Evolutionary conservation across 2,888 invertebrate genomes (phyloP), one percentile per base, ranked within the genome.

Genomic region (Ptychoptera contaminata): DNA sequence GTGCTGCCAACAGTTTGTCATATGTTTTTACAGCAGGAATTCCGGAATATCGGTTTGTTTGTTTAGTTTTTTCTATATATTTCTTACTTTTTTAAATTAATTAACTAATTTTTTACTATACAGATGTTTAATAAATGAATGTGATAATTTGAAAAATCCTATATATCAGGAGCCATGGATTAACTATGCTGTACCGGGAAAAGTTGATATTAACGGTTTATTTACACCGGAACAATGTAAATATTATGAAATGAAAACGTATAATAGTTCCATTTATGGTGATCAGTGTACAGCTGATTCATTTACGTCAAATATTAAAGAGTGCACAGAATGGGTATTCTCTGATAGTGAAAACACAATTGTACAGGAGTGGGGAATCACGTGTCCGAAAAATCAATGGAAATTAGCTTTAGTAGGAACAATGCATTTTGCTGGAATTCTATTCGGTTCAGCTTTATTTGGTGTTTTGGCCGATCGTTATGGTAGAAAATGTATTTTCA

Each of bases 381-480:
- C 73, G 2, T 78, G 78, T 53, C 56, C 65, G 30, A 73, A 74
- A 50, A 74, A 76, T 50, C 68, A 70, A 46, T 75, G 76, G 74
- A 73, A 71, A 55, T 56, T 76, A 43, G 73, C 76, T 1, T 58
- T 75, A 37, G 71, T 77, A 11, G 77, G 77, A 11, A 74, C 74
- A 0, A 61, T 71, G 42, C 77, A 77, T 60, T 77, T 77, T 59
- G 70, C 73, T 10, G 78, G 77, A 2, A 69, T 76, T 38, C 70
- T 78, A 32, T 60, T 72, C 39, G 77, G 77, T 23, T 73, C 76
- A 8, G 70, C 72, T 8, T 38, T 70, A 1, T 73, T 72, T 48
- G 77, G 77, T 14, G 63, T 74, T 50, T 57, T 77, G 15, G 76
- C 77, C 3, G 77, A 78, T 59, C 70, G 76, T 52, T 76, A 65